Percentiles rank a stretch among this genome's conserved stretches.
phyloP scores from a whole-genome alignment of 2,113 vertebrate genomes.

The Protomyctophum bolini region DNA sequence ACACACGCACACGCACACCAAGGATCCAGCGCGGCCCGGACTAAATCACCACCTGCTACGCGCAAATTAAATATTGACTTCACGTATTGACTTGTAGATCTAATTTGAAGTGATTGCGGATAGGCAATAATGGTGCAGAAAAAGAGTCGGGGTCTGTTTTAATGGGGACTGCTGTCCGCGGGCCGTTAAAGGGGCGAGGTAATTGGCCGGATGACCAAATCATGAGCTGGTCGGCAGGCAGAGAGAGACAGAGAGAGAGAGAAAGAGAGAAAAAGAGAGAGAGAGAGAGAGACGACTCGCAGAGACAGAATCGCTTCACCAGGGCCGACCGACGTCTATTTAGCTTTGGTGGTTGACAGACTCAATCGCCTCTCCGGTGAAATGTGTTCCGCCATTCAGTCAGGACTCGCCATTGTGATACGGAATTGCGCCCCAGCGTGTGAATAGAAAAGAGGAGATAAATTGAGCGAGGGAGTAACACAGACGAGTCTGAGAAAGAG shows the following conservation, averaged over 20 bases:
- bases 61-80: slow-evolving; percentile 87
- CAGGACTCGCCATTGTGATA: not conserved
- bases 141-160: slow-evolving; percentile 50
- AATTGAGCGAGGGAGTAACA: not conserved
- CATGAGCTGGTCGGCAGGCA: slow-evolving; percentile 11
- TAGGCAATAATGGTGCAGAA: slow-evolving; percentile 71
- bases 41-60: slow-evolving; percentile 80
- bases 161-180: slow-evolving; percentile 65
- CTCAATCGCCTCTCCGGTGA: not conserved
- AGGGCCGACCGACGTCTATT: not conserved
- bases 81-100: slow-evolving; percentile 82
- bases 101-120: slow-evolving; percentile 84
- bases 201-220: slow-evolving; percentile 56
- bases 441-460: not conserved
- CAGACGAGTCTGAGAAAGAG: too few species aligned
- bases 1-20: not conserved
- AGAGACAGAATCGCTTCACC: not conserved
- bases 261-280: not conserved
- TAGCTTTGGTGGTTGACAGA: not conserved
- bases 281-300: not conserved
- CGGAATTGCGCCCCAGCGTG: not conserved
- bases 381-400: not conserved
- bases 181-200: slow-evolving; percentile 64
- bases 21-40: slow-evolving; percentile 32
- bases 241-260: not conserved